phyloP scores from a whole-genome alignment of 2,113 vertebrate species.

The Heptranchias perlo region DNA sequence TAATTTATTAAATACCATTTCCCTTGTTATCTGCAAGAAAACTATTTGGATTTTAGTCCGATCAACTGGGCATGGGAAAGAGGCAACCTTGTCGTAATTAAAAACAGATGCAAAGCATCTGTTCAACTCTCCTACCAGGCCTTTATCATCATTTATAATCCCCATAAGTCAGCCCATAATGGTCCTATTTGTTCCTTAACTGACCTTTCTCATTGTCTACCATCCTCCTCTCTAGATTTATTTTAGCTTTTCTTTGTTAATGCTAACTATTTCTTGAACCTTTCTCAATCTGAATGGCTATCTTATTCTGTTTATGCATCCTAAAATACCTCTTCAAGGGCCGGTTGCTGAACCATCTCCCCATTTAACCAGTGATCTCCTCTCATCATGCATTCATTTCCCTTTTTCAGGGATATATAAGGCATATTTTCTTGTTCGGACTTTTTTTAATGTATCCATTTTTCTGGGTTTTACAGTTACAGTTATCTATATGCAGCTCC shows the following conservation, averaged over 20 bases:
- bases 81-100: not conserved
- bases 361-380: not conserved
- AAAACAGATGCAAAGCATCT: not conserved
- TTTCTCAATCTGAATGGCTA: not conserved
- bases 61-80: not conserved
- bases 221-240: not conserved
- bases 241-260: not conserved
- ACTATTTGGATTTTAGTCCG: not conserved
- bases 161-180: not conserved
- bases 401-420: not conserved
- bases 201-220: not conserved
- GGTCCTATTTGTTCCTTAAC: not conserved
- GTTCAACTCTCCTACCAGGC: not conserved
- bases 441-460: not conserved
- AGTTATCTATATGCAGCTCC: not conserved
- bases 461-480: not conserved
- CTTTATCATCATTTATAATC: not conserved
- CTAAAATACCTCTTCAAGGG: not conserved
- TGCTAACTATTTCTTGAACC: not conserved
- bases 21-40: not conserved
- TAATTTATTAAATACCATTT: not conserved
- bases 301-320: not conserved
- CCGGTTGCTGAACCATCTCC: not conserved
- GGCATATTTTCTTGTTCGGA: not conserved
- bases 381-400: not conserved